Evolutionary conservation across 1,140 invertebrate genomes (phyloP).

Genomic region (Copidosoma floridanum): DNA sequence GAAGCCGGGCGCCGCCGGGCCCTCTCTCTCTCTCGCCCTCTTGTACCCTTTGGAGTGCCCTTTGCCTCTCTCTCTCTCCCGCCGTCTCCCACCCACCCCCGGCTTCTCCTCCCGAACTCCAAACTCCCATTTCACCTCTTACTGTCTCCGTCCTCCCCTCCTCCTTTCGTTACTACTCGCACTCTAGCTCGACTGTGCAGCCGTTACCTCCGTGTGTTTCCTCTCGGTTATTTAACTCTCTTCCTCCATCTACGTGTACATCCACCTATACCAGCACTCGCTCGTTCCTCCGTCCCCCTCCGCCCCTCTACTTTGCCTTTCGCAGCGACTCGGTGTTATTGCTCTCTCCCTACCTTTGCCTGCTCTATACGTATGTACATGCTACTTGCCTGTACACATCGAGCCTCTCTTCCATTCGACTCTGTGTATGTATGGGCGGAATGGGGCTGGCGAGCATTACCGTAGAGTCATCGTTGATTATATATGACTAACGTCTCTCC

Average conservation of each 20-base stretch:
- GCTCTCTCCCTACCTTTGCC: too few relatives aligned
- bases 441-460: too few relatives aligned
- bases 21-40: slow-evolving; percentile 21
- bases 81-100: neutral
- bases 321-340: too few relatives aligned
- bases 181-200: neutral
- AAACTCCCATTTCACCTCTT: slow-evolving; percentile 16
- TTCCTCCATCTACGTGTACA: neutral
- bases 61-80: neutral
- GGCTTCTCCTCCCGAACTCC: neutral
- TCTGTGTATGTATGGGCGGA: too few relatives aligned
- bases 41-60: slow-evolving; percentile 29
- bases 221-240: slow-evolving; percentile 26
- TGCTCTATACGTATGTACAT: too few relatives aligned
- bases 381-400: too few relatives aligned
- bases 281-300: neutral
- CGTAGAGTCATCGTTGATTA: too few relatives aligned
- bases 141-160: slow-evolving; percentile 14
- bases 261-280: neutral
- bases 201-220: slow-evolving; percentile 14
- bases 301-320: too few relatives aligned
- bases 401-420: too few relatives aligned
- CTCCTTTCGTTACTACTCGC: neutral
- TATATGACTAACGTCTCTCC: too few relatives aligned
- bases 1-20: slow-evolving; percentile 28